A percentile compares a stretch with the other conserved stretches of the same genome.
Evolutionary conservation across 2,797 vertebrate species (phyloP).

Genomic region (Fistularia tabacaria): DNA sequence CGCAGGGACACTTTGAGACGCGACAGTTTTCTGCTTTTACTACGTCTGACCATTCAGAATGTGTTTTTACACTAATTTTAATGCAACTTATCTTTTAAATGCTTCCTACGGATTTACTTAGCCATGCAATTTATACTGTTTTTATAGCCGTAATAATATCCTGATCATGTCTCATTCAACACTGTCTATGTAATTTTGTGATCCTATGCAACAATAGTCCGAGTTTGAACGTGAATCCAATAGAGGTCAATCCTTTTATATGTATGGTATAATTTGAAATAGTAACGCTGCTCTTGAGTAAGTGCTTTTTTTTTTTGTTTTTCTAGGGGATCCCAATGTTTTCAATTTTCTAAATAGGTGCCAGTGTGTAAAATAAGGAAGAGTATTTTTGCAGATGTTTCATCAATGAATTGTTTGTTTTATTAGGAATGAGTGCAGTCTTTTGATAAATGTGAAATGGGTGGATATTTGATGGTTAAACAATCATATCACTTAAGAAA

Average conservation of each 20-base stretch:
- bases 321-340: slow-evolving; percentile 32
- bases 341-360: slow-evolving; percentile 44
- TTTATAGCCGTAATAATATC: slow-evolving; percentile 5
- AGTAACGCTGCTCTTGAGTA: slow-evolving; percentile 22
- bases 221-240: slow-evolving; percentile 11
- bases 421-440: slow-evolving; percentile 67
- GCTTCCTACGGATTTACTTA: no score
- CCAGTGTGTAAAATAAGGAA: slow-evolving; percentile 56
- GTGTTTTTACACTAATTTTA: no score
- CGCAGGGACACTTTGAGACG: no score
- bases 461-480: slow-evolving; percentile 56
- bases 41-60: no score
- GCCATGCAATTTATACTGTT: no score
- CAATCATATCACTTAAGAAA: slow-evolving; percentile 53
- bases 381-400: slow-evolving; percentile 71
- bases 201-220: slow-evolving; percentile 66
- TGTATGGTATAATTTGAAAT: slow-evolving; percentile 9
- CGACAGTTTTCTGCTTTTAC: no score
- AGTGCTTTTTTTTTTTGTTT: slow-evolving; percentile 2
- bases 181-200: slow-evolving; percentile 23
- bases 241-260: slow-evolving; percentile 18
- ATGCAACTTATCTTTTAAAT: no score
- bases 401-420: slow-evolving; percentile 62
- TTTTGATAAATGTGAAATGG: slow-evolving; percentile 54
- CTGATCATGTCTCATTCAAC: slow-evolving; percentile 1